Percentiles rank a stretch among this genome's conserved stretches.
Conservation (phyloP, 2,113 vertebrate species). For the Vireo altiloquus region DNA sequence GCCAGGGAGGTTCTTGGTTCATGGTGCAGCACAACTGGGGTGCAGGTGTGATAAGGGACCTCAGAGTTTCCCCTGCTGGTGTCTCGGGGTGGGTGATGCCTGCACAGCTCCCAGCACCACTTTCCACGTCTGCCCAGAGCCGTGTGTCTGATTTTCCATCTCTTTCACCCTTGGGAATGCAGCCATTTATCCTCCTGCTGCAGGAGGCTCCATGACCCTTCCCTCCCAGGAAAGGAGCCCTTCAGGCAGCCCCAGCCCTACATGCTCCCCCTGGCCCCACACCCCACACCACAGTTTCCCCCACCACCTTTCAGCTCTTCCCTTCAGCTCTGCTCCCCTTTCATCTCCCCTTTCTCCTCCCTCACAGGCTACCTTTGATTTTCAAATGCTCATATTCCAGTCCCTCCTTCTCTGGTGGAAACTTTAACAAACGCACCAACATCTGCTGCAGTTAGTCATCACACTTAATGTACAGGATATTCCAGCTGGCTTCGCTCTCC, state of each 20-base stretch:
- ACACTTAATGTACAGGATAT: slow-evolving; percentile 67
- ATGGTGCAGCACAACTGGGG: not conserved
- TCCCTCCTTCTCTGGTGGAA: slow-evolving; percentile 61
- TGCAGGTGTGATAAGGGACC: not conserved
- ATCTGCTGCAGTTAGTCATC: slow-evolving; percentile 70
- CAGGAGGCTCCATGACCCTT: not conserved
- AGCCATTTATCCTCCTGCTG: not conserved
- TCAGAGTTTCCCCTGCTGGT: not conserved
- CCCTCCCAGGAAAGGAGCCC: not conserved
- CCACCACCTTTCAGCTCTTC: not conserved
- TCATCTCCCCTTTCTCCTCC: not conserved
- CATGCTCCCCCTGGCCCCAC: not conserved
- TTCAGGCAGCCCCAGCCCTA: not conserved
- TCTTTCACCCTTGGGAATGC: not conserved
- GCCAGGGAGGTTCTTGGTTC: not conserved
- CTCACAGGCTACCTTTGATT: slow-evolving; percentile 55
- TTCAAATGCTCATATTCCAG: slow-evolving; percentile 49
- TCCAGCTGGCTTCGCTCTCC: slow-evolving; percentile 65
- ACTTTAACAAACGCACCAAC: slow-evolving; percentile 62
- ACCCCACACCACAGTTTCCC: not conserved
- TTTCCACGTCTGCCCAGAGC: not conserved
- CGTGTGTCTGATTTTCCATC: not conserved
- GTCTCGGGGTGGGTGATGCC: not conserved
- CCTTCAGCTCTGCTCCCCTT: not conserved
- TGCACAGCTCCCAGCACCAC: not conserved